Evolutionary conservation across 2,113 vertebrate species (phyloP).

Genomic region (Coptodon bakossiorum): DNA sequence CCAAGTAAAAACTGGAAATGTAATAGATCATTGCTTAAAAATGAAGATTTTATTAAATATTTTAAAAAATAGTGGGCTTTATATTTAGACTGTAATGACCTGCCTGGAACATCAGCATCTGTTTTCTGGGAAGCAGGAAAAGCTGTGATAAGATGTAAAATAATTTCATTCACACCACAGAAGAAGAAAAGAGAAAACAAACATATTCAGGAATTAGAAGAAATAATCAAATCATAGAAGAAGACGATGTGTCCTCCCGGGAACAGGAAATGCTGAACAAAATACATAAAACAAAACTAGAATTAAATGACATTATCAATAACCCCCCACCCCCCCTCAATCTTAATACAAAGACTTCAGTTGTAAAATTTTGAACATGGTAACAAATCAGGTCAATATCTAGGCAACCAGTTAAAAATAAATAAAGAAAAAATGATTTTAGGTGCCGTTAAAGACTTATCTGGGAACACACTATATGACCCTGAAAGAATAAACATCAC

Average conservation of each 20-base stretch:
- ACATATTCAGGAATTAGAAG: background rate
- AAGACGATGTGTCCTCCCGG: background rate
- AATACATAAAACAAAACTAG: background rate
- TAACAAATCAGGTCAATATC: rapidly evolving
- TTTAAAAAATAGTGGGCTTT: background rate
- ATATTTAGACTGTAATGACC: background rate
- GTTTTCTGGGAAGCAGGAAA: background rate
- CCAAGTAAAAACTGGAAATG: background rate
- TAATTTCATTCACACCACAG: background rate
- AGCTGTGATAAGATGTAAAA: background rate
- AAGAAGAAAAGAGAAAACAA: background rate
- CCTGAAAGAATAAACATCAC: background rate
- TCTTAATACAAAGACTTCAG: background rate
- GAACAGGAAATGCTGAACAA: background rate
- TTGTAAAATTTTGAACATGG: background rate
- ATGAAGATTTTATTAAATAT: background rate
- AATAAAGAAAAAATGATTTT: background rate
- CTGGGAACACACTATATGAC: background rate
- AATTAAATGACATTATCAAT: background rate
- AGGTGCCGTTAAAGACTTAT: background rate
- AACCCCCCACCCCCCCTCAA: background rate
- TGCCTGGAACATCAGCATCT: background rate
- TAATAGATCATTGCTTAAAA: background rate
- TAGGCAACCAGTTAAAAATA: background rate
- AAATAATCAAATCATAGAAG: background rate